phyloP scores from a whole-genome alignment of 2,113 vertebrate species.

The Guaruba guarouba region DNA sequence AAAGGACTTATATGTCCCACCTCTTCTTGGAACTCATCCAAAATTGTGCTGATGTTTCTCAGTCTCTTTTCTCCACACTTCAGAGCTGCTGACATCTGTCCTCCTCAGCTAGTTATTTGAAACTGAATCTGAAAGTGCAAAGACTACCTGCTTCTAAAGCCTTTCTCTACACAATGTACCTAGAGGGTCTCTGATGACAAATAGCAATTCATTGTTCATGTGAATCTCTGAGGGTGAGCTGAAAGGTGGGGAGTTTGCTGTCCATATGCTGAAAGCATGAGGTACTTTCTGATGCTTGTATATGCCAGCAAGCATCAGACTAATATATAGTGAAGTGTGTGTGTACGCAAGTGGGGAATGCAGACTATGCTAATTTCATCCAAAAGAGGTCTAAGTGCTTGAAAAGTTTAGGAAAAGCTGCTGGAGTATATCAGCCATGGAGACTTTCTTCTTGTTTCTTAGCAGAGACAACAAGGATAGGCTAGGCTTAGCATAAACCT shows the following conservation, averaged over 20 bases:
- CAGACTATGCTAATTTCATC: neutral
- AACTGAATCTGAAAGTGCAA: neutral
- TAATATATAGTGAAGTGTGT: accelerated
- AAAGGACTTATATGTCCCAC: neutral
- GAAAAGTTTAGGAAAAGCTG: neutral
- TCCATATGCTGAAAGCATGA: neutral
- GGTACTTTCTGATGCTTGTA: neutral
- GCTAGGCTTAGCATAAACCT: neutral
- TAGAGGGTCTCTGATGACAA: neutral
- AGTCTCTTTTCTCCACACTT: neutral
- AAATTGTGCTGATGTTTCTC: neutral
- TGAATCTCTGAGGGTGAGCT: neutral
- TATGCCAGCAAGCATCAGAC: neutral
- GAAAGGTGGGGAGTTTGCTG: neutral
- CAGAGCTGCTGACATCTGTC: neutral
- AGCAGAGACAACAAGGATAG: neutral
- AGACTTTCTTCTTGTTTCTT: neutral
- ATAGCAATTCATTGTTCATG: neutral
- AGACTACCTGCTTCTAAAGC: neutral
- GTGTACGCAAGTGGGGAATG: neutral
- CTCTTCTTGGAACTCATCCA: neutral
- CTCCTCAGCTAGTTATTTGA: neutral
- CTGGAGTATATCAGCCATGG: neutral
- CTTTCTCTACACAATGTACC: neutral
- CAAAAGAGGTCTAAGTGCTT: neutral